phyloP scores from a whole-genome alignment of 1,140 invertebrate genomes.

The Telenomus remus region DNA sequence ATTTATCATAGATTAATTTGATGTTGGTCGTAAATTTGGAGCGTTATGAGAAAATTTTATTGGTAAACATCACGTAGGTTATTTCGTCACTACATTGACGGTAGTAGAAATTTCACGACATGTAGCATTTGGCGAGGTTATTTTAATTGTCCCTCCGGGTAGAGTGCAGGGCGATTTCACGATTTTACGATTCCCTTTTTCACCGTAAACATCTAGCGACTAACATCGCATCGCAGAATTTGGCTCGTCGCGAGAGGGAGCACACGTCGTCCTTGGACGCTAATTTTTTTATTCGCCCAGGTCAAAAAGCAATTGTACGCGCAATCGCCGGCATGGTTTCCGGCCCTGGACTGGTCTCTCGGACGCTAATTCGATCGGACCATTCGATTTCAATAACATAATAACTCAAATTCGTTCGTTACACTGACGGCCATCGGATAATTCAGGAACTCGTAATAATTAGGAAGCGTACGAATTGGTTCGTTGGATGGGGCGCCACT shows the following conservation, averaged over 20 bases:
- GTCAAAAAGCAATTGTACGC: constrained; percentile 54
- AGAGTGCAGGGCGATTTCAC: too few species aligned
- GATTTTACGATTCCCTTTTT: too few species aligned
- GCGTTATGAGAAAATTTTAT: constrained; percentile 33
- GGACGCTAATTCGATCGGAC: constrained; percentile 61
- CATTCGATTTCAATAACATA: constrained; percentile 66
- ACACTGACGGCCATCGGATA: constrained; percentile 36
- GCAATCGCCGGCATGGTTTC: constrained; percentile 59
- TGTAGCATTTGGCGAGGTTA: constrained; percentile 37
- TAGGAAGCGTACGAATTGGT: constrained; percentile 60
- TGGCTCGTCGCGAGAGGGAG: too few species aligned
- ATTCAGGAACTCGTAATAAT: constrained; percentile 61
- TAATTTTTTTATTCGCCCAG: too few species aligned
- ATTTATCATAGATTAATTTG: constrained; percentile 38
- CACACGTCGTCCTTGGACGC: too few species aligned
- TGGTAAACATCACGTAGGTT: constrained; percentile 43
- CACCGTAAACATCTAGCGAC: too few species aligned
- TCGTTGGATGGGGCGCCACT: constrained; percentile 36
- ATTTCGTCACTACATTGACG: constrained; percentile 35
- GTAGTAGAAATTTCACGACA: constrained; percentile 41
- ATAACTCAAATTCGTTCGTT: constrained; percentile 63
- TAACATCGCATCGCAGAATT: too few species aligned
- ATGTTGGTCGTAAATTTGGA: constrained; percentile 41
- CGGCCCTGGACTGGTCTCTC: constrained; percentile 48
- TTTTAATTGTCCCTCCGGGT: constrained; percentile 11